Conservation (phyloP, 1,140 invertebrate species). For the Apis laboriosa region DNA sequence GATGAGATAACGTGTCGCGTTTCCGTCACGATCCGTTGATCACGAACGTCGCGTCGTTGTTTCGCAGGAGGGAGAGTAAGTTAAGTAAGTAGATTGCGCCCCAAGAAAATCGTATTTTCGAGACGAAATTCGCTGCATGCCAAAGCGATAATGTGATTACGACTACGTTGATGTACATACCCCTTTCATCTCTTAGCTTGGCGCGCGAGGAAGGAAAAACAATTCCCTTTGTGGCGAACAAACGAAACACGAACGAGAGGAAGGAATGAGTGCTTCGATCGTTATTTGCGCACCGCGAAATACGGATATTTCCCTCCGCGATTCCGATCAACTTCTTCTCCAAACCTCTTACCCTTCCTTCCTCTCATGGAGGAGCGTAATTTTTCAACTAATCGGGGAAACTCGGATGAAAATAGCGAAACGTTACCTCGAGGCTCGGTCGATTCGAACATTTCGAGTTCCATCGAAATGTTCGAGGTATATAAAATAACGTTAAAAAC, state of each 20-base stretch:
- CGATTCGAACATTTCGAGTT: not conserved
- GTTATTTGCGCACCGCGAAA: not conserved
- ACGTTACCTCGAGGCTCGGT: constrained; percentile 2
- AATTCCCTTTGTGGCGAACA: not conserved
- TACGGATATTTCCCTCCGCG: too few relatives aligned
- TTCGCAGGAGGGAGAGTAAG: not conserved
- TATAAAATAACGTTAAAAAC: constrained; percentile 20
- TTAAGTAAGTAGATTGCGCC: not conserved
- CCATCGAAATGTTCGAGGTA: not conserved
- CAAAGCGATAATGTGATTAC: constrained; percentile 12
- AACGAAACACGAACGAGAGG: too few relatives aligned
- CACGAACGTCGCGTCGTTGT: too few relatives aligned
- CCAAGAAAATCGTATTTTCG: not conserved
- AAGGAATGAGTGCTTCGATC: too few relatives aligned
- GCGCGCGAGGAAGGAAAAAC: not conserved
- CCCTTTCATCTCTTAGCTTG: not conserved
- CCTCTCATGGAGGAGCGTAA: not conserved
- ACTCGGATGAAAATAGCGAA: not conserved
- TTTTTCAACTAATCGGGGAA: not conserved
- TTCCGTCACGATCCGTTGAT: too few relatives aligned
- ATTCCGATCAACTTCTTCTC: not conserved
- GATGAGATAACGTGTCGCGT: too few relatives aligned
- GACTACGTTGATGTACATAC: not conserved
- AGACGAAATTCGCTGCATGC: not conserved
- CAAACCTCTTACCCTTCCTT: not conserved